Percentiles rank a stretch among this genome's conserved stretches.
Conservation (phyloP, 1,140 invertebrate genomes). For the Zaprionus camerounensis region DNA sequence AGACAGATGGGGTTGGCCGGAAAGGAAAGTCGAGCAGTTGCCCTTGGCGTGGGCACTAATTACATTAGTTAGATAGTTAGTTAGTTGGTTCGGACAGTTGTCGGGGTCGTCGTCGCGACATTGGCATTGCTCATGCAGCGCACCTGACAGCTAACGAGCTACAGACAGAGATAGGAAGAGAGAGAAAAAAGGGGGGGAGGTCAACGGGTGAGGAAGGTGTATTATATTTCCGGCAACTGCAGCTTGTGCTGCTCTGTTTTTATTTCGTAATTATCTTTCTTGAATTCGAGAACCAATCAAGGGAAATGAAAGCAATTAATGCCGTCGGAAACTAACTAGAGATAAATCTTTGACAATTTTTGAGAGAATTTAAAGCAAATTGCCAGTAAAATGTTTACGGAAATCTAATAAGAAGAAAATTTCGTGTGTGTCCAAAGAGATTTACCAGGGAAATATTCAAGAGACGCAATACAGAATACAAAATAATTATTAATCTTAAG, state of each 20-base stretch:
- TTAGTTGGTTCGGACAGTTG: constrained; percentile 16
- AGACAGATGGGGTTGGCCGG: neutral
- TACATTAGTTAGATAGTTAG: constrained; percentile 29
- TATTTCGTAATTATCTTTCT: constrained; percentile 5
- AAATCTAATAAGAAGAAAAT: neutral
- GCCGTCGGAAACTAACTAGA: neutral
- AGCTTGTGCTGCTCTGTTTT: neutral
- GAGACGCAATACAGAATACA: too few relatives aligned
- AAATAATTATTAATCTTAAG: too few relatives aligned
- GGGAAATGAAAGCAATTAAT: constrained; percentile 18
- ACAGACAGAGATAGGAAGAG: neutral
- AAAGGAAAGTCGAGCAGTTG: neutral
- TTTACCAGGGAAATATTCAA: too few relatives aligned
- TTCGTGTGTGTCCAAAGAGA: too few relatives aligned
- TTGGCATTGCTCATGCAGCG: constrained; percentile 14
- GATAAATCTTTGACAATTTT: constrained; percentile 4
- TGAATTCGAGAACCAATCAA: constrained; percentile 19
- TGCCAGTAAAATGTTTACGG: neutral
- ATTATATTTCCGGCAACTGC: constrained; percentile 29
- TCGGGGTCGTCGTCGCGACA: constrained; percentile 17
- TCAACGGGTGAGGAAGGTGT: neutral
- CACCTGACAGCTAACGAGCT: neutral
- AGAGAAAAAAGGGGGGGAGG: neutral
- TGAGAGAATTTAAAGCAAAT: neutral
- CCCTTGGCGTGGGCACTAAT: constrained; percentile 24